Conservation (phyloP, 64 coral and sea anemone genomes). For the Platygyra sinensis region DNA sequence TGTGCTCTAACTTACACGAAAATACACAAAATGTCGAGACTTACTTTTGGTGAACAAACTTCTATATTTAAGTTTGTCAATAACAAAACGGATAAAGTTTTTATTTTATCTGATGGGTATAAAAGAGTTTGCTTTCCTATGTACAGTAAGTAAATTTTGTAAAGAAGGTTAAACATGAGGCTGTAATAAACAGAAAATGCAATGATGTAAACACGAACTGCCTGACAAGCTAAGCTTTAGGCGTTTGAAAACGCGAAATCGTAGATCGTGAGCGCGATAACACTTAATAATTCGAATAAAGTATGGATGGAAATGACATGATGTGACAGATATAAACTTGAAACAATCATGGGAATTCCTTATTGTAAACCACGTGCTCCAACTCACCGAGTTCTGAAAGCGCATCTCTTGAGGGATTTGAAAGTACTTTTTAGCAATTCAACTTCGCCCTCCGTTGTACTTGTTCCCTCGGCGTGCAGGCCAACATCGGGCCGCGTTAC, state of each 20-base stretch:
- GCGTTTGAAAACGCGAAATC: neutral
- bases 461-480: constrained; percentile 84
- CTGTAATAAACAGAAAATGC: too few relatives aligned
- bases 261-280: neutral
- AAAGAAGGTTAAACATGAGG: too few relatives aligned
- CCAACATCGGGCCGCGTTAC: constrained; percentile 91
- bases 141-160: too few relatives aligned
- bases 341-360: neutral
- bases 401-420: constrained; percentile 83
- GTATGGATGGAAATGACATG: neutral
- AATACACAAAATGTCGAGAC: too few relatives aligned
- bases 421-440: constrained; percentile 93
- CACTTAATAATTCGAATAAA: neutral
- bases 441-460: constrained; percentile 86
- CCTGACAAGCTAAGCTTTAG: too few relatives aligned
- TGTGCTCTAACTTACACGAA: too few relatives aligned
- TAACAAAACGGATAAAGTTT: too few relatives aligned
- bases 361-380: neutral
- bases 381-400: constrained; percentile 86
- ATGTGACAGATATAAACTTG: neutral
- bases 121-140: too few relatives aligned
- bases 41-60: too few relatives aligned
- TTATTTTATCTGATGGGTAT: too few relatives aligned
- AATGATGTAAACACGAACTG: too few relatives aligned
- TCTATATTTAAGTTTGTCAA: too few relatives aligned